phyloP scores from a whole-genome alignment of 1,140 invertebrate species.

The Leptopilina clavipes region DNA sequence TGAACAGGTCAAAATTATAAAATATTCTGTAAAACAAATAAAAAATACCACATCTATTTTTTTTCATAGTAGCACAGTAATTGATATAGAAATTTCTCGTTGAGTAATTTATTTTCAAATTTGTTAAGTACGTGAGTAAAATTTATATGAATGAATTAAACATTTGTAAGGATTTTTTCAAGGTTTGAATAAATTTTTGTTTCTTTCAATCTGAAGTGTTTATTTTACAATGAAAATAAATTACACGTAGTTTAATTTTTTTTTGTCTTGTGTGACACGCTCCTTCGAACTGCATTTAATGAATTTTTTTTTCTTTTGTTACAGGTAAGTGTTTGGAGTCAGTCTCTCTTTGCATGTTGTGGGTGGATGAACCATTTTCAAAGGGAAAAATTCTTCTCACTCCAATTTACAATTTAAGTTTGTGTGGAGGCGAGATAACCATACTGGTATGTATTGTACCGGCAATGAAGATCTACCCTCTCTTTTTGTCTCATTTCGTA shows the following conservation, averaged over 20 bases:
- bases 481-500: constrained; percentile 7
- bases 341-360: constrained; percentile 10
- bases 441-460: not conserved
- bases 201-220: too few species aligned
- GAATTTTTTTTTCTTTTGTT: constrained; percentile 15
- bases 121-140: too few species aligned
- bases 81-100: too few species aligned
- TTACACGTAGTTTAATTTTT: not conserved
- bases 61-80: too few species aligned
- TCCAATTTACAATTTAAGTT: not conserved
- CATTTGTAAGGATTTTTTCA: too few species aligned
- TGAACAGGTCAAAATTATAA: too few species aligned
- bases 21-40: too few species aligned
- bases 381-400: not conserved
- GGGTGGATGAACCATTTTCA: constrained; percentile 6
- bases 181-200: too few species aligned
- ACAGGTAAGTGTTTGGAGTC: constrained; percentile 7
- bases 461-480: constrained; percentile 11
- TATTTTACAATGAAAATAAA: not conserved
- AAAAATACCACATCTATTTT: too few species aligned
- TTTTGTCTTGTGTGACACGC: not conserved
- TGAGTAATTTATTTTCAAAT: too few species aligned
- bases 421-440: constrained; percentile 11
- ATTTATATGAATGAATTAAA: too few species aligned
- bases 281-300: not conserved